Evolutionary conservation across 2,888 invertebrate genomes (phyloP).

Genomic region (Molanna angustata): DNA sequence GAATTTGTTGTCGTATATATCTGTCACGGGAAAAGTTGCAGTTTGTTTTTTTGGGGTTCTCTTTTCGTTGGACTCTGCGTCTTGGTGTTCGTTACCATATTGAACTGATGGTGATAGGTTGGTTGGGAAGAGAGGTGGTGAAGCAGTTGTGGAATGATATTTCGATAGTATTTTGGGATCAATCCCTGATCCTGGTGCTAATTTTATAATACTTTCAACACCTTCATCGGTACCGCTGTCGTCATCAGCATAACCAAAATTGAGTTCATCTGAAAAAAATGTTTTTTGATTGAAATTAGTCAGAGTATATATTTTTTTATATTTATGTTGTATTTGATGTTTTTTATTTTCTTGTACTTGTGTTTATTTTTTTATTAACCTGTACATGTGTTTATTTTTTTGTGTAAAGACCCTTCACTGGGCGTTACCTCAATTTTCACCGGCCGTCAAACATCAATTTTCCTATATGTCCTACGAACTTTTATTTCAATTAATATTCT

Average conservation of each 20-base stretch:
- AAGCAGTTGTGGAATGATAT: conserved; percentile 14
- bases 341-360: no score
- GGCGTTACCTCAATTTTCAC: no score
- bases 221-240: conserved; percentile 23
- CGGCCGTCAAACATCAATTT: no score
- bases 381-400: no score
- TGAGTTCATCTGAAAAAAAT: conserved; percentile 17
- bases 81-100: conserved; percentile 52
- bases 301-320: no score
- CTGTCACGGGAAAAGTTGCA: conserved; percentile 19
- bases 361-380: no score
- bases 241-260: conserved; percentile 24
- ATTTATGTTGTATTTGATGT: no score
- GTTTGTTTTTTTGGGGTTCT: conserved; percentile 23
- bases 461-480: no score
- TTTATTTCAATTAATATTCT: no score
- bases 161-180: conserved; percentile 9
- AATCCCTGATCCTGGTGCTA: conserved; percentile 17
- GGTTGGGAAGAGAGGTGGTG: conserved; percentile 46
- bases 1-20: conserved; percentile 40
- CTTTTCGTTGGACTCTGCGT: conserved; percentile 39
- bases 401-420: no score
- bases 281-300: no score
- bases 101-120: conserved; percentile 53
- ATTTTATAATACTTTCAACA: conserved; percentile 22